Percentiles rank a stretch among this genome's conserved stretches.
Conservation (phyloP, 1,140 invertebrate species). For the Centruroides vittatus region DNA sequence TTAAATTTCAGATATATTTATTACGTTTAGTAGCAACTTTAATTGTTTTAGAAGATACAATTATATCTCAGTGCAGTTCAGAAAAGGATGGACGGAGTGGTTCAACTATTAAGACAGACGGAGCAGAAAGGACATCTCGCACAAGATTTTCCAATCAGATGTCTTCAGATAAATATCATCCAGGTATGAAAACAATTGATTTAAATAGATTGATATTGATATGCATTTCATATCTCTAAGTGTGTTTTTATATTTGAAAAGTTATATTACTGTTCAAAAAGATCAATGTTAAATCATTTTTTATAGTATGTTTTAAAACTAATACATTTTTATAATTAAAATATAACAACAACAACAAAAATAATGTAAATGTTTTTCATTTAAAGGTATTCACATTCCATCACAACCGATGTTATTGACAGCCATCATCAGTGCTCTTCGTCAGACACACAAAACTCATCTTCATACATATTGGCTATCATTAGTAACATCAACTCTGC, state of each 20-base stretch:
- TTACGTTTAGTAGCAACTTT: conserved; percentile 16
- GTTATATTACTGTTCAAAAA: no score
- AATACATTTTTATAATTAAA: no score
- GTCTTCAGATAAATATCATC: conserved; percentile 12
- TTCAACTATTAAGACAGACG: conserved; percentile 1
- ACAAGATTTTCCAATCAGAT: neutral
- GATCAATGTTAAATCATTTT: no score
- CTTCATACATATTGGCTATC: conserved; percentile 66
- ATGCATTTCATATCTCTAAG: no score
- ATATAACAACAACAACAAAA: neutral
- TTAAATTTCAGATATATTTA: conserved; percentile 13
- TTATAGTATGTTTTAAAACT: no score
- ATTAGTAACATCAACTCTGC: conserved; percentile 57
- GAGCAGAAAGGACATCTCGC: neutral
- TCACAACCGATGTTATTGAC: conserved; percentile 76
- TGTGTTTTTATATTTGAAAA: no score
- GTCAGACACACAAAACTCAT: conserved; percentile 40
- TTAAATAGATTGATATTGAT: no score
- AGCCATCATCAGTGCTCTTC: conserved; percentile 59
- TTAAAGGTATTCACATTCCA: conserved; percentile 46
- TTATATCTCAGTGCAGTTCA: conserved; percentile 8
- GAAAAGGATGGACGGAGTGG: conserved; percentile 7
- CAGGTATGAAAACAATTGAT: conserved; percentile 1
- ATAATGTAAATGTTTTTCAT: neutral
- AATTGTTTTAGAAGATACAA: conserved; percentile 16